Evolutionary conservation across 2,797 vertebrate genomes (phyloP), one percentile per base, ranked within the genome.

Genomic region (Phoxinus dragarum): DNA sequence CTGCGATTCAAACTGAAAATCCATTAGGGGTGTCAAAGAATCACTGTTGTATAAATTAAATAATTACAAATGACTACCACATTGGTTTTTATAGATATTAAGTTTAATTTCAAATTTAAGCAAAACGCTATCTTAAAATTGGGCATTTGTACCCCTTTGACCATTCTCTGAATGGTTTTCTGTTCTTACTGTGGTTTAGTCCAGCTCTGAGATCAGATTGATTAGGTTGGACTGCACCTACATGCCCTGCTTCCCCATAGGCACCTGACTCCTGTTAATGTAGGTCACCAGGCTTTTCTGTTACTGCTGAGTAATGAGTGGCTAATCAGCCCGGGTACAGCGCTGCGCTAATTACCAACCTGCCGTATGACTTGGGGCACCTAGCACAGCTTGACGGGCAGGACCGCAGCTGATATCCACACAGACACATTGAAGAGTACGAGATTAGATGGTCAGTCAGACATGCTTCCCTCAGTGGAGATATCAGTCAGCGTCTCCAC

Each of bases 401-500:
- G 40, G 74, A 73, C 4, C 5, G 19, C 54, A 44, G 14, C 68
- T n/a, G 36, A 27, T 71, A 42, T 40, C 12, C 54, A 5, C 66
- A 59, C 21, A 31, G 52, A 71, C 49, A 56, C 75, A 69, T 78
- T 34, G 74, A 59, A 31, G 74, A n/a, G 36, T 68, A 12, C 0
- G 14, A 61, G 67, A 71, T 79, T 69, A 79, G 81, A 59, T 44
- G 16, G 40, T 31, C 49, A 81, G 68, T 71, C 40, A 84, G 68
- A 74, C 69, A 74, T 71, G 73, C 64, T 9, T 82, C 68, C 79
- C 86, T 80, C 83, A 44, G 86, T 81, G 17, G 80, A 34, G 64
- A 86, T 84, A 90, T 90, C 76, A 88, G 80, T 87, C 86, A 78
- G 67, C 56, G 27, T 81, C 83, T 86, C 81, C 59, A 82, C 82